Evolutionary conservation across 2,888 invertebrate species (phyloP).

Genomic region (Hydraecia micacea): DNA sequence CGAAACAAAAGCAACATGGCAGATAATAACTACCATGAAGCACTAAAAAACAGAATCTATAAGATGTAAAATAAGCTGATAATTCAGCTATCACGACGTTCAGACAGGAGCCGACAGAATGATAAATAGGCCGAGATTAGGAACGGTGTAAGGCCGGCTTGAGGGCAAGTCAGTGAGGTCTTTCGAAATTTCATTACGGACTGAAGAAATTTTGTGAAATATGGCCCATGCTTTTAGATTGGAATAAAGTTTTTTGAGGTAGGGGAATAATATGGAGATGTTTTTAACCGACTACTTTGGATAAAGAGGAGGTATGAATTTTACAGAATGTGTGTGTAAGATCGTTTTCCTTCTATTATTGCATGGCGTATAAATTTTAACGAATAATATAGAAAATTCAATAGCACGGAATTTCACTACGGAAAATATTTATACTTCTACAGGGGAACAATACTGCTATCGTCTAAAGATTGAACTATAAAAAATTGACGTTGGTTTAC

Average conservation of each 20-base stretch:
- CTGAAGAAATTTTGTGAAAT: conserved; percentile 49
- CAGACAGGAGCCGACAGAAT: conserved; percentile 59
- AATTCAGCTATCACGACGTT: conserved; percentile 62
- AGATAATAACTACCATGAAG: neutral
- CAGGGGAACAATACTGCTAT: neutral
- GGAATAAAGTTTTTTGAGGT: conserved; percentile 9
- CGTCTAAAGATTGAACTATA: neutral
- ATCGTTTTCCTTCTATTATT: neutral
- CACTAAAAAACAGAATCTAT: conserved; percentile 39
- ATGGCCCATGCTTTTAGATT: conserved; percentile 32
- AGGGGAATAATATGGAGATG: neutral
- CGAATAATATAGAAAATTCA: neutral
- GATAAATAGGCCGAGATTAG: conserved; percentile 68
- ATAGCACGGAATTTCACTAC: too few species aligned
- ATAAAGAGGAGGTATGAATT: neutral
- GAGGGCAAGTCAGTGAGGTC: conserved; percentile 49
- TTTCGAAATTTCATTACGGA: conserved; percentile 61
- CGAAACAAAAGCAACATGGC: neutral
- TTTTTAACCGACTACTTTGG: neutral
- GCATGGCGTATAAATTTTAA: neutral
- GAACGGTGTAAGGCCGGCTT: conserved; percentile 35
- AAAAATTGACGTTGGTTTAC: neutral
- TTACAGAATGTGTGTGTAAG: neutral
- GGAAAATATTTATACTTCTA: neutral
- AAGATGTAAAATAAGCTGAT: conserved; percentile 64